Percentiles rank a stretch among this genome's conserved stretches.
These are phyloP conservation scores for Stomatorhinus ivindoensis DNA, from an alignment of 2,113 vertebrate genomes.

Conservation along the genomic window DNA sequence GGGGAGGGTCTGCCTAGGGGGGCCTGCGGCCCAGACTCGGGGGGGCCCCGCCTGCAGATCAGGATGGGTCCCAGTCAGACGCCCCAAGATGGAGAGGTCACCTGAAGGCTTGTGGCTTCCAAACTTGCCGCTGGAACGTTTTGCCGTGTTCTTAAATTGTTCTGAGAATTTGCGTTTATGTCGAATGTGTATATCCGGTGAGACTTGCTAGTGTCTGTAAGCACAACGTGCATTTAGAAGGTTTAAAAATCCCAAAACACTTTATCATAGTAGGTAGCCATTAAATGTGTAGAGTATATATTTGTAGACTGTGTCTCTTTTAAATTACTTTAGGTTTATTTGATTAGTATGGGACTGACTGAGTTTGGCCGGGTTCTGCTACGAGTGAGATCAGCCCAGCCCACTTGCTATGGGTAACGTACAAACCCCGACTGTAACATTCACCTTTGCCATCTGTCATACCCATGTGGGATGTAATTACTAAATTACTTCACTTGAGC, in stretches of 20 bases:
- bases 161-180: neutral
- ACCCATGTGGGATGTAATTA: neutral
- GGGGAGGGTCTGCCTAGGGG: neutral
- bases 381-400: neutral
- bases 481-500: neutral
- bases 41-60: neutral
- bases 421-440: neutral
- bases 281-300: neutral
- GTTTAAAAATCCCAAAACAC: neutral
- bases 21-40: neutral
- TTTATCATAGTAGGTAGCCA: neutral
- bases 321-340: neutral
- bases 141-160: neutral
- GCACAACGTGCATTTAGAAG: neutral
- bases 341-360: neutral
- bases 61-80: neutral
- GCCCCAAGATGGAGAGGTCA: neutral
- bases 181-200: neutral
- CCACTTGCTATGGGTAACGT: neutral
- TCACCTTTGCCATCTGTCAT: neutral
- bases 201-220: neutral
- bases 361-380: neutral
- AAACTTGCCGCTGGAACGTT: neutral
- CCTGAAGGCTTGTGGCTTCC: neutral
- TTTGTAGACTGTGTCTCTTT: neutral